phyloP scores from a whole-genome alignment of 2,113 vertebrate species.

The Scomber colias region DNA sequence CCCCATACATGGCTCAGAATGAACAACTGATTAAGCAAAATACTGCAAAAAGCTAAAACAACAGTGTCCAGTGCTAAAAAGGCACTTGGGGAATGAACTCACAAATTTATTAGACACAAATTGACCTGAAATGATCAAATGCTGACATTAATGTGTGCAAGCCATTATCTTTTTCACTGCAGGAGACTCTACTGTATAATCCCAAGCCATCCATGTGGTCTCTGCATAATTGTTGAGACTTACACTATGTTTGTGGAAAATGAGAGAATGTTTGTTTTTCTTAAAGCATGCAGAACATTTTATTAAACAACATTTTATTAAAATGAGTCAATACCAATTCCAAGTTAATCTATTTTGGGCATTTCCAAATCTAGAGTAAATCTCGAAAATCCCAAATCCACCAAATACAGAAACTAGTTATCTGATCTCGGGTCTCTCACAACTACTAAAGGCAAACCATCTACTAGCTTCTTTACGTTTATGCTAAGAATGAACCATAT shows the following conservation, averaged over 20 bases:
- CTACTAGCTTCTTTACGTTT: conserved; percentile 31
- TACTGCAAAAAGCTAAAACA: conserved; percentile 11
- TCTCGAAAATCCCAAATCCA: too few relatives aligned
- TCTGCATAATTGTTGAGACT: conserved; percentile 17
- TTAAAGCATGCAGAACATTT: neutral
- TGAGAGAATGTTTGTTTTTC: conserved; percentile 13
- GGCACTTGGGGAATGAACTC: neutral
- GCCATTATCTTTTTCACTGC: conserved; percentile 13
- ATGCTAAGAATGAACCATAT: conserved; percentile 19
- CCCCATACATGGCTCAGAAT: neutral
- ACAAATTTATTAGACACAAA: conserved; percentile 18
- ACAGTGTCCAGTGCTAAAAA: neutral
- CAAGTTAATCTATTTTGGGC: conserved; percentile 6
- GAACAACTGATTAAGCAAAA: neutral
- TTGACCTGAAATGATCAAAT: conserved; percentile 21
- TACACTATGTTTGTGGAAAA: neutral
- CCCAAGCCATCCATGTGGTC: conserved; percentile 20
- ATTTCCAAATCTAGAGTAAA: conserved; percentile 5
- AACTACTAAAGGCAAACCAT: conserved; percentile 29
- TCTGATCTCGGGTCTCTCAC: conserved; percentile 7
- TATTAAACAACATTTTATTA: neutral
- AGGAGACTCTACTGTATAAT: neutral
- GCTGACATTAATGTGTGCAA: conserved; percentile 17
- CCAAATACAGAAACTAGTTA: neutral
- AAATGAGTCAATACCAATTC: neutral